Evolutionary conservation across 1,140 invertebrate genomes (phyloP), one percentile per base, ranked within the genome.

Genomic region (Eupeodes corollae): DNA sequence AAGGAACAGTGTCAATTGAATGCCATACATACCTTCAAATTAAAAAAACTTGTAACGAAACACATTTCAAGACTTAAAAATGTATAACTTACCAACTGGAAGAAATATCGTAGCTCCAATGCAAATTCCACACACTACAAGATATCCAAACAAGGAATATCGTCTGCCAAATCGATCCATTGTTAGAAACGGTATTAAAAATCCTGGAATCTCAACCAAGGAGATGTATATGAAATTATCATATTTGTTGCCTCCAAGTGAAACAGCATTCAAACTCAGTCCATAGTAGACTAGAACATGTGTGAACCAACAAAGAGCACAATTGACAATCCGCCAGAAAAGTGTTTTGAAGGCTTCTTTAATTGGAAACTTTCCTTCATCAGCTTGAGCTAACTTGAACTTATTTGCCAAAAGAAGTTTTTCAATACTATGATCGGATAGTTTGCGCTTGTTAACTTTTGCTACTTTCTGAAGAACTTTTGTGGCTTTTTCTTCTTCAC

Each of bases 221-320:
- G 79, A 76, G 37, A 82, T 79, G n/a, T 81, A 71, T 3, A 82
- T 79, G 56, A 86, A 85, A 63, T 84, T 83, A 13, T 76, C 62
- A 64, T 86, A 84, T 55, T 75, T 79, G 56, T 86, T 76, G 5
- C 84, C 84, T 12, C 78, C 77, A 18, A 91, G 70, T 32, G 83
- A 73, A 9, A 84, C 83, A 0, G 85, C 80, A 61, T 87, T 88
- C 37, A 89, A 75, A 9, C 84, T 85, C 6, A 91, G 65, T 0
- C 86, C 88, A 61, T 88, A 90, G 65, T 87, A 91, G 5, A 88
- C 77, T 55, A 88, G 80, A 1, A 79, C 73, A 52, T 77, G 76
- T 2, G 80, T 75, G 2, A 80, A 67, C 83, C 80, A 87, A 66
- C 76, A 85, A 63, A 82, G 76, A 39, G 73, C 77, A 50, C 81